Evolutionary conservation across 2,113 vertebrate species (phyloP).

Genomic region (Antechinus flavipes): DNA sequence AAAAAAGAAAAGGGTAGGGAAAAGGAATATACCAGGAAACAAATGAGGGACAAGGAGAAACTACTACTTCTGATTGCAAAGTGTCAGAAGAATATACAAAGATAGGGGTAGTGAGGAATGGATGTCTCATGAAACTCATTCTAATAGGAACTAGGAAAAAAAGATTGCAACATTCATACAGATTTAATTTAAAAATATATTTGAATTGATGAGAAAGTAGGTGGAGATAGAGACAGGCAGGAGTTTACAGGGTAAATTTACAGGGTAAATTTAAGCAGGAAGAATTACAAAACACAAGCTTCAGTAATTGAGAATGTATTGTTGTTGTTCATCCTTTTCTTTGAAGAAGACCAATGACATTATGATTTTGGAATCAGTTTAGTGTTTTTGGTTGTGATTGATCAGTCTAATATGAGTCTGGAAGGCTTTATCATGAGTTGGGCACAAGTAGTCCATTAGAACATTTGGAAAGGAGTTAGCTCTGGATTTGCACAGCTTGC

Average conservation of each 20-base stretch:
- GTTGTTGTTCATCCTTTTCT: too few relatives aligned
- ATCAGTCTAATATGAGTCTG: too few relatives aligned
- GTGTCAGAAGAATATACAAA: background rate
- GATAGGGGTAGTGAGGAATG: background rate
- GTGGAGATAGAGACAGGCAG: background rate
- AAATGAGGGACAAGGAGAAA: background rate
- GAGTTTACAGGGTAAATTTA: background rate
- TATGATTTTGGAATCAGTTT: too few relatives aligned
- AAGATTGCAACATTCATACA: background rate
- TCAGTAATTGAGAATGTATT: too few relatives aligned
- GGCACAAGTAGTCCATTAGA: too few relatives aligned
- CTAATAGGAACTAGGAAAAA: background rate
- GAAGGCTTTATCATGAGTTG: too few relatives aligned
- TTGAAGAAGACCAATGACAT: too few relatives aligned
- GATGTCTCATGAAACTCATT: background rate
- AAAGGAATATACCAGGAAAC: background rate
- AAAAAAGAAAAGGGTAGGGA: background rate
- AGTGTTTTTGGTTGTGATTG: too few relatives aligned
- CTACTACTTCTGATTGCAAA: background rate
- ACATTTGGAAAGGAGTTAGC: too few relatives aligned
- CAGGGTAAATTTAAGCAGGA: too few relatives aligned
- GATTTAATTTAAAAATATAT: background rate
- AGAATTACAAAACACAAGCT: too few relatives aligned
- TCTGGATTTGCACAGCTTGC: too few relatives aligned
- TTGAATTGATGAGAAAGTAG: background rate